Base-by-base conservation (phyloP, 1,140 invertebrate genomes). In the Zophobas atratus region DNA sequence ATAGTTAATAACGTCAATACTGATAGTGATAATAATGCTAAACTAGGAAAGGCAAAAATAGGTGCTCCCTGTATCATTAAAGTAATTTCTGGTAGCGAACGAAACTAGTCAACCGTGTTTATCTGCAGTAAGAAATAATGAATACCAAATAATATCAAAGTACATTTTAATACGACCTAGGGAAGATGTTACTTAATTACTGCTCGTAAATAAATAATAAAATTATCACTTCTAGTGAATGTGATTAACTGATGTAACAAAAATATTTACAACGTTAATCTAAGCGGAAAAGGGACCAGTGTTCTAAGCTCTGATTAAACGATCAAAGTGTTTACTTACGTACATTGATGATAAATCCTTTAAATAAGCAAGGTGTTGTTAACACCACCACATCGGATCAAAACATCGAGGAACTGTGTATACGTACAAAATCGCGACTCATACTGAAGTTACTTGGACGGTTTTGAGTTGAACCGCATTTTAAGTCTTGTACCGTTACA, bases 401-500 rank as follows among this genome's bases (percentile, higher is more conserved):
- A 71, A 43, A 63, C 46, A 78, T 74, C 46, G 38, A 71, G 2
- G 4, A 55, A 73, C 57, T 72, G 33, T 74, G 70, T 49, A n/a
- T 60, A 76, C 75, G 43, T 56, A 46, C 6, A 71, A 34, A 79
- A 32, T 70, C 39, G 51, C 72, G 53, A 43, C 34, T 55, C 71
- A 53, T 46, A 67, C 67, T 70, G 73, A 74, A 56, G 38, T 55
- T 63, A 63, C 39, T 56, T 70, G 71, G 57, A 57, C 70, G 48
- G 49, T 73, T 77, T 78, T 49, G 49, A 57, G 55, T 79, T 76
- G 57, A 72, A 80, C 56, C 70, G 72, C 51, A 70, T 77, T 79
- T 79, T 77, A 77, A 80, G 49, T 72, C 77, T 76, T 57, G 33
- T 80, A 82, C 83, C 81, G 83, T 83, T 84, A 84, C 41, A 71